Evolutionary conservation across 2,888 invertebrate species (phyloP).

Genomic region (Euzophera pinguis): DNA sequence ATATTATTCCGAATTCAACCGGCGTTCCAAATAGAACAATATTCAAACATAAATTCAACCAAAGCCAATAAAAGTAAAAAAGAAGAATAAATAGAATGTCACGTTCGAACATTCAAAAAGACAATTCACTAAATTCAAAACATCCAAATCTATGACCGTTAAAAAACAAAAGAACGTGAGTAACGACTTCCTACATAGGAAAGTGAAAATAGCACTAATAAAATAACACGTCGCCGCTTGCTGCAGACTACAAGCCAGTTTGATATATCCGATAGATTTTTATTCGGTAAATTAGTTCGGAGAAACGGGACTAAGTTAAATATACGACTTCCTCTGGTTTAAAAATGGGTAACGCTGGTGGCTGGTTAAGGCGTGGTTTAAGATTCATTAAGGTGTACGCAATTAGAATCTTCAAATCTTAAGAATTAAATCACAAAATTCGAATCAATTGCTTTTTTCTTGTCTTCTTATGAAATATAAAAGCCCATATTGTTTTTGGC

Average conservation of each 20-base stretch:
- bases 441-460: too few species aligned
- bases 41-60: background rate
- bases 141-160: constrained; percentile 7
- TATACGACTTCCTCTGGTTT: constrained; percentile 67
- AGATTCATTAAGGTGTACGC: background rate
- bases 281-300: constrained; percentile 67
- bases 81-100: background rate
- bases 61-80: background rate
- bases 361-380: constrained; percentile 4
- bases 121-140: constrained; percentile 6
- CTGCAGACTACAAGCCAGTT: constrained; percentile 30
- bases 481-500: too few species aligned
- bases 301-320: constrained; percentile 45
- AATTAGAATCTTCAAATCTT: constrained; percentile 31
- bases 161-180: constrained; percentile 25
- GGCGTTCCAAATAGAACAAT: background rate
- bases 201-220: constrained; percentile 56
- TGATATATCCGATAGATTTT: constrained; percentile 49
- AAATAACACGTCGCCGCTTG: constrained; percentile 52
- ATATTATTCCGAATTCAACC: background rate
- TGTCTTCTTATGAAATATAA: too few species aligned
- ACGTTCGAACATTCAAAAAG: constrained; percentile 9
- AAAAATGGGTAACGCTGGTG: constrained; percentile 52
- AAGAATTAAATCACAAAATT: too few species aligned
- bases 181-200: constrained; percentile 59